Conservation (phyloP, 2,888 invertebrate genomes). For the Pelosia muscerda region DNA sequence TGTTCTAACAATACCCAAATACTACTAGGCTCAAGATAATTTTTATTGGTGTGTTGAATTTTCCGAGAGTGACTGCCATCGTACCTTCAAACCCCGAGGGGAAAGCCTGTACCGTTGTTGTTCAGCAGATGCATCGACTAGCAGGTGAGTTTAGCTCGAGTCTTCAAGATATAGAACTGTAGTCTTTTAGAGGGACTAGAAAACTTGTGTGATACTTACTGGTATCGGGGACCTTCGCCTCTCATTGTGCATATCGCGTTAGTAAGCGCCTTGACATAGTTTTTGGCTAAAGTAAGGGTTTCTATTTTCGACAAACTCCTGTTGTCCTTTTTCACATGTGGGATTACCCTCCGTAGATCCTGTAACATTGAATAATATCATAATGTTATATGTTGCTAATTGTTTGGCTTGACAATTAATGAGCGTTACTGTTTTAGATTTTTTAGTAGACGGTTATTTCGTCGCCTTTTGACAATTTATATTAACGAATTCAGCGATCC, state of each 20-base stretch:
- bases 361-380: conserved; percentile 67
- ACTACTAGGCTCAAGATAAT: no score
- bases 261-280: conserved; percentile 95
- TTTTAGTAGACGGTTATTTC: background rate
- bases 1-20: no score
- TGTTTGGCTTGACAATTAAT: background rate
- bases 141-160: no score
- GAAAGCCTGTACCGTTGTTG: no score
- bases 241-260: conserved; percentile 94
- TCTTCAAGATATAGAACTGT: background rate
- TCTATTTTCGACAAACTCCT: conserved; percentile 95
- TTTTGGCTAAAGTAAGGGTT: conserved; percentile 95
- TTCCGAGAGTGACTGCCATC: no score
- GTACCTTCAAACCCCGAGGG: no score
- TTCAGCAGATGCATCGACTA: no score
- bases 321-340: conserved; percentile 94
- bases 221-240: conserved; percentile 86
- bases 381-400: background rate
- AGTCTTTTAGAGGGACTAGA: background rate
- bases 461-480: background rate
- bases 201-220: conserved; percentile 65
- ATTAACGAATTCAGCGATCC: background rate
- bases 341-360: conserved; percentile 94
- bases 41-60: no score
- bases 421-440: background rate